These are phyloP conservation scores for Leptopilina boulardi DNA, from an alignment of 1,140 invertebrate species.

Conservation along the genomic window DNA sequence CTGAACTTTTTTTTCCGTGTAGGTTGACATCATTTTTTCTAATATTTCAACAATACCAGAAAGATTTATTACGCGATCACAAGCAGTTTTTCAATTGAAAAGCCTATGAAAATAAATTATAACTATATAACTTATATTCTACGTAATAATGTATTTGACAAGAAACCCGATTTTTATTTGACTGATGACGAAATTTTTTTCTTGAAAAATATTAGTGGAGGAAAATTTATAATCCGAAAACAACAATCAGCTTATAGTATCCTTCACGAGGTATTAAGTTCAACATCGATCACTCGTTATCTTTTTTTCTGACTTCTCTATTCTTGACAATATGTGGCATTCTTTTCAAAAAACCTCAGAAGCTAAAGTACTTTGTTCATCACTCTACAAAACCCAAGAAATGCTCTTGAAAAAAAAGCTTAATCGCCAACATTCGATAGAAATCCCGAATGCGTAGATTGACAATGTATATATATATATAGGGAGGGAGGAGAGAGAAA, in stretches of 20 bases:
- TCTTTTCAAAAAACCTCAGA: conserved; percentile 20
- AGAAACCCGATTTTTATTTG: neutral
- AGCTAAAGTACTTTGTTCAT: neutral
- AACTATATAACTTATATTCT: no score
- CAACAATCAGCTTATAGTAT: neutral
- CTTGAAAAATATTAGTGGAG: neutral
- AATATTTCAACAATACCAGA: no score
- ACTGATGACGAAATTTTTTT: conserved; percentile 23
- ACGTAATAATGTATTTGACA: no score
- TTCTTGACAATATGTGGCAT: neutral
- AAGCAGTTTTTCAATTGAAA: no score
- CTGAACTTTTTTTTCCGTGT: no score
- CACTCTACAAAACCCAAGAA: neutral
- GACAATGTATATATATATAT: neutral
- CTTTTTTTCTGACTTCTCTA: neutral
- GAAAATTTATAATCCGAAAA: no score
- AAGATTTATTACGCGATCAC: no score
- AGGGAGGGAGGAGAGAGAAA: no score
- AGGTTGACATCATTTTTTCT: no score
- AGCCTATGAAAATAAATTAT: no score
- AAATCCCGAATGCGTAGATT: neutral
- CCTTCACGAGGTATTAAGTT: neutral
- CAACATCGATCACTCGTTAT: conserved; percentile 7
- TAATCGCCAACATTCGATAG: neutral
- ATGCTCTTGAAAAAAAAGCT: neutral